Evolutionary conservation across 2,113 vertebrate species (phyloP).

Genomic region (Tragelaphus imberbis): DNA sequence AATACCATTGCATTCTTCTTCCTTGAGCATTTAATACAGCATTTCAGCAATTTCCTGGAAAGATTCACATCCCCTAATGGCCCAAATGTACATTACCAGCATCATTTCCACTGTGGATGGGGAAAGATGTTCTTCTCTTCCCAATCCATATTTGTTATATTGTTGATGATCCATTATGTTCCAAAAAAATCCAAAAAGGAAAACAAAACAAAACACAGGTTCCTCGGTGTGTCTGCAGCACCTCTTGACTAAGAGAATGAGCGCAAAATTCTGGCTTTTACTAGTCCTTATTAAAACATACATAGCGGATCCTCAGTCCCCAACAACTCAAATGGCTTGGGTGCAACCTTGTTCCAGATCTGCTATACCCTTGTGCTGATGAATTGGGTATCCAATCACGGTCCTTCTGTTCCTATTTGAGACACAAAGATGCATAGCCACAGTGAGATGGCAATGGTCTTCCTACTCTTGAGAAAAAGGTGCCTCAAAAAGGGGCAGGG

Average conservation of each 20-base stretch:
- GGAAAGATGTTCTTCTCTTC: not conserved
- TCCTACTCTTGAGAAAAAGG: not conserved
- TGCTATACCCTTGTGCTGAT: not conserved
- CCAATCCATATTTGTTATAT: not conserved
- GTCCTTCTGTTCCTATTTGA: not conserved
- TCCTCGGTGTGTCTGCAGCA: not conserved
- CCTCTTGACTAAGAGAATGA: not conserved
- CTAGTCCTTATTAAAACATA: not conserved
- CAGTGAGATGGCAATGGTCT: not conserved
- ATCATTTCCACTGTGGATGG: not conserved
- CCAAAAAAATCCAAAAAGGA: not conserved
- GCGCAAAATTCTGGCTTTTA: not conserved
- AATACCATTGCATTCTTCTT: not conserved
- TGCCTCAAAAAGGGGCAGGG: not conserved
- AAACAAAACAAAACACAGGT: not conserved
- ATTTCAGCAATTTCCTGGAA: not conserved
- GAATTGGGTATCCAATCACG: not conserved
- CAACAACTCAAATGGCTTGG: not conserved
- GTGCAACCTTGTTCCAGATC: not conserved
- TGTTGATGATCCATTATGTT: not conserved
- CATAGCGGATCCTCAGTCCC: rapidly evolving
- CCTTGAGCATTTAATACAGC: not conserved
- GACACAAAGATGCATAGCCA: not conserved
- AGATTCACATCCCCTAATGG: not conserved
- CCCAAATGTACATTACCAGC: not conserved